These are phyloP conservation scores for Scaptomyza polygonia DNA, from an alignment of 2,888 invertebrate species.

Conservation along the genomic window DNA sequence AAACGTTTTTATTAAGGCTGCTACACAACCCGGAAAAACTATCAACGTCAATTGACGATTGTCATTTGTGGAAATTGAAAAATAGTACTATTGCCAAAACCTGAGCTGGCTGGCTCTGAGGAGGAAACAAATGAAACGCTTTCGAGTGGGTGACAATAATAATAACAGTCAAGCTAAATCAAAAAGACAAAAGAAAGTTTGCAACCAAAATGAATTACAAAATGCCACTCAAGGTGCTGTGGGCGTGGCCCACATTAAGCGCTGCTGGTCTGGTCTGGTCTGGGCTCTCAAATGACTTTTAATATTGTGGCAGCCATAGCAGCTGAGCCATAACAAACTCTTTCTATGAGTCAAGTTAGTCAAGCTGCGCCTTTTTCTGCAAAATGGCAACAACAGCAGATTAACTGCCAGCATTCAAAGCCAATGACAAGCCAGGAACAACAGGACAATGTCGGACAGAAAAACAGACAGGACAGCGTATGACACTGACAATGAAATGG, in stretches of 20 bases:
- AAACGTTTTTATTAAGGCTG: constrained; percentile 66
- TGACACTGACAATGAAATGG: constrained; percentile 80
- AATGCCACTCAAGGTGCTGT: constrained; percentile 50
- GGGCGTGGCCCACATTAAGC: constrained; percentile 54
- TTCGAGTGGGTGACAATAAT: constrained; percentile 30
- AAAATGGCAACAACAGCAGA: constrained; percentile 34
- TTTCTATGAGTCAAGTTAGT: constrained; percentile 33
- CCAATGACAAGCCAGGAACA: constrained; percentile 56
- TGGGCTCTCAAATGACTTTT: constrained; percentile 37
- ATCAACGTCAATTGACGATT: constrained; percentile 67
- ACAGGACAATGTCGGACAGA: constrained; percentile 6
- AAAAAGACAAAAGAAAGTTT: constrained; percentile 46
- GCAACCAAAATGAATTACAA: constrained; percentile 52
- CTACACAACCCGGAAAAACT: constrained; percentile 66
- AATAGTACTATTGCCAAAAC: constrained; percentile 54
- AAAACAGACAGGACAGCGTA: constrained; percentile 24
- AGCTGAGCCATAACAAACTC: constrained; percentile 27
- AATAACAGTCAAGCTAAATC: constrained; percentile 3
- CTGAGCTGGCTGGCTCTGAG: constrained; percentile 3
- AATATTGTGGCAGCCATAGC: constrained; percentile 38
- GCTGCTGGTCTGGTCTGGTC: no score
- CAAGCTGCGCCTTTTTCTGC: constrained; percentile 38
- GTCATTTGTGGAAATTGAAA: constrained; percentile 73
- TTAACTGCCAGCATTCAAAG: constrained; percentile 65
- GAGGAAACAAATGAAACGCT: constrained; percentile 38